Evolutionary conservation across 92 coral and sea anemone species (phyloP).

Genomic region (Virgularia gustaviana): DNA sequence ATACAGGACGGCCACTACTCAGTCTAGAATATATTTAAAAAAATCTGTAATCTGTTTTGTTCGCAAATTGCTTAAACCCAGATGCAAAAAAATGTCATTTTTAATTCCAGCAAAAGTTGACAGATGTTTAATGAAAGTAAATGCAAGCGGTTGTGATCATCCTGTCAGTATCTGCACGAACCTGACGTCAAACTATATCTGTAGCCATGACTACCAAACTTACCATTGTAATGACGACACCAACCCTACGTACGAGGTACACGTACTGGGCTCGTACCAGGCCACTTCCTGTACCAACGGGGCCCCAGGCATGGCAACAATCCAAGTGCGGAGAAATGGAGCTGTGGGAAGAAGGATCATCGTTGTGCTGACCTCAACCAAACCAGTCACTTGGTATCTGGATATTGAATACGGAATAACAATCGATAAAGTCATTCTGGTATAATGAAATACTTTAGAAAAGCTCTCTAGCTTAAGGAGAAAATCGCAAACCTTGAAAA

Average conservation of each 20-base stretch:
- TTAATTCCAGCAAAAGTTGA: constrained; percentile 21
- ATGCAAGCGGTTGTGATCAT: background rate
- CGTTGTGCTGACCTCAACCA: constrained; percentile 29
- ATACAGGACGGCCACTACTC: background rate
- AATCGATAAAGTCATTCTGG: constrained; percentile 22
- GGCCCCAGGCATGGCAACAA: constrained; percentile 16
- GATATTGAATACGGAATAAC: constrained; percentile 23
- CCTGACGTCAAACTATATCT: background rate
- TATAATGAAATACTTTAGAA: background rate
- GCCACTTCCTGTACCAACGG: constrained; percentile 19
- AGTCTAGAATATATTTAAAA: no score
- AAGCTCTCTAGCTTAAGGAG: background rate
- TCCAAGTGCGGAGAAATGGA: background rate
- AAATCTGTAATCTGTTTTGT: no score
- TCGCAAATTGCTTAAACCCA: no score
- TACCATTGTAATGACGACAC: constrained; percentile 16
- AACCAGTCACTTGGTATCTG: constrained; percentile 22
- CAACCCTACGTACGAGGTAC: constrained; percentile 22
- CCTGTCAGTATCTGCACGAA: constrained; percentile 2
- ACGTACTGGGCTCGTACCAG: constrained; percentile 38
- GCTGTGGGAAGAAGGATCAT: constrained; percentile 8
- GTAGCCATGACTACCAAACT: constrained; percentile 25
- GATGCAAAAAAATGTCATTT: background rate
- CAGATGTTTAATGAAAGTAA: constrained; percentile 2
- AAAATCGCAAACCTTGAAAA: background rate